phyloP scores from a whole-genome alignment of 1,140 invertebrate genomes.

The Asbolus verrucosus region DNA sequence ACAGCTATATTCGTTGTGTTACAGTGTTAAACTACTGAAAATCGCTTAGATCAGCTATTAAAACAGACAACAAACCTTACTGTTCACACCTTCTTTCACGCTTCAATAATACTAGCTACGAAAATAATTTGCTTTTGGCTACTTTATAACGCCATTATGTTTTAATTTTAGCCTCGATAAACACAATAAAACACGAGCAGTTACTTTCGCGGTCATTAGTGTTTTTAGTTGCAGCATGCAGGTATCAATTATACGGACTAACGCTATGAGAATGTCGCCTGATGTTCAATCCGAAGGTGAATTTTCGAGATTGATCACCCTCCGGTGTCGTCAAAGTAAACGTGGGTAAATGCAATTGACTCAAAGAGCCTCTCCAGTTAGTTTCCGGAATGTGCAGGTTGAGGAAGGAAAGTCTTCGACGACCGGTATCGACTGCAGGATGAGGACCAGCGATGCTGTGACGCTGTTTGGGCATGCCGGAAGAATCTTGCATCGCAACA shows the following conservation, averaged over 20 bases:
- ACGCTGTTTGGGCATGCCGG: conserved; percentile 24
- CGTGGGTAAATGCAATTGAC: conserved; percentile 68
- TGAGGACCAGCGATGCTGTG: conserved; percentile 56
- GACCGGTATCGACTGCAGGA: conserved; percentile 27
- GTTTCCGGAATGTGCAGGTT: conserved; percentile 66
- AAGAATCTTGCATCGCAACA: conserved; percentile 1
- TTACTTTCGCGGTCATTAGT: conserved; percentile 18
- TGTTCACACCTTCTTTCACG: not conserved
- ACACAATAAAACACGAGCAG: conserved; percentile 19
- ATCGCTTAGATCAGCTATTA: not conserved
- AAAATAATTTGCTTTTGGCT: conserved; percentile 30
- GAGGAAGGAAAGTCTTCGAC: conserved; percentile 64
- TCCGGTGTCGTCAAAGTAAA: conserved; percentile 67
- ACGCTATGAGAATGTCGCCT: conserved; percentile 70
- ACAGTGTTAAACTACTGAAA: not conserved
- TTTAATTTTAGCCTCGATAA: conserved; percentile 21
- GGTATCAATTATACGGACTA: conserved; percentile 60
- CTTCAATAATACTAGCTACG: not conserved
- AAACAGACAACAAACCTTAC: conserved; percentile 9
- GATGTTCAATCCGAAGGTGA: conserved; percentile 67
- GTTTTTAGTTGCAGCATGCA: conserved; percentile 26
- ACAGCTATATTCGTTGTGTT: not conserved
- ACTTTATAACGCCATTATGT: not conserved
- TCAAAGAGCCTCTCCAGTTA: conserved; percentile 60
- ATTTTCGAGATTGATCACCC: conserved; percentile 64